Evolutionary conservation across 1,140 invertebrate species (phyloP).

Genomic region (Drosophila bipectinata): DNA sequence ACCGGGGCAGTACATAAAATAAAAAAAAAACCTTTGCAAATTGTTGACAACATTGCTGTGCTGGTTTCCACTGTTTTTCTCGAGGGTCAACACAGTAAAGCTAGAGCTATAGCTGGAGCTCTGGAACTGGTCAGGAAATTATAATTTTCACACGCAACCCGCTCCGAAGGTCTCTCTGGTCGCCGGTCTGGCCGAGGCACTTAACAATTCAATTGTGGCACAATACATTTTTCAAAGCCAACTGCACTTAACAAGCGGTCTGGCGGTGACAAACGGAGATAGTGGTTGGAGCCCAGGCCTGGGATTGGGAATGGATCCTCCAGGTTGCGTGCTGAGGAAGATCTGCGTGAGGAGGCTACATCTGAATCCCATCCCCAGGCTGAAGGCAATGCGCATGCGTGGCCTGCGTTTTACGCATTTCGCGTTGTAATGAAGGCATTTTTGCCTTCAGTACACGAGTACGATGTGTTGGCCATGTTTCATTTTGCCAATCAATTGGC

Average conservation of each 20-base stretch:
- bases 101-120: conserved; percentile 15
- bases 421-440: conserved; percentile 78
- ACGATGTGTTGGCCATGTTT: conserved; percentile 71
- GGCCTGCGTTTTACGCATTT: conserved; percentile 74
- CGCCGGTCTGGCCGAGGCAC: conserved; percentile 37
- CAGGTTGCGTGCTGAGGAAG: conserved; percentile 20
- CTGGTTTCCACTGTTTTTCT: conserved; percentile 28
- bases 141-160: conserved; percentile 80
- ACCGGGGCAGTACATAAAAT: conserved; percentile 17
- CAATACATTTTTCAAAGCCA: conserved; percentile 55
- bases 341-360: conserved; percentile 51
- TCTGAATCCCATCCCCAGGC: neutral
- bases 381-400: conserved; percentile 66
- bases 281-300: conserved; percentile 29
- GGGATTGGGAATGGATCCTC: conserved; percentile 9
- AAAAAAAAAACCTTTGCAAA: conserved; percentile 61
- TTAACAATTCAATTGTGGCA: conserved; percentile 79
- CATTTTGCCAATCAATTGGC: conserved; percentile 73
- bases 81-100: conserved; percentile 20
- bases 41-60: conserved; percentile 73
- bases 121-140: conserved; percentile 70
- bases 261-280: conserved; percentile 62
- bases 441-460: conserved; percentile 65
- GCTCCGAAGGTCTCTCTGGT: conserved; percentile 15
- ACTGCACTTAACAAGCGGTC: conserved; percentile 76